These are phyloP conservation scores for Pheosia gnoma DNA, from an alignment of 2,888 invertebrate species.

Conservation along the genomic window DNA sequence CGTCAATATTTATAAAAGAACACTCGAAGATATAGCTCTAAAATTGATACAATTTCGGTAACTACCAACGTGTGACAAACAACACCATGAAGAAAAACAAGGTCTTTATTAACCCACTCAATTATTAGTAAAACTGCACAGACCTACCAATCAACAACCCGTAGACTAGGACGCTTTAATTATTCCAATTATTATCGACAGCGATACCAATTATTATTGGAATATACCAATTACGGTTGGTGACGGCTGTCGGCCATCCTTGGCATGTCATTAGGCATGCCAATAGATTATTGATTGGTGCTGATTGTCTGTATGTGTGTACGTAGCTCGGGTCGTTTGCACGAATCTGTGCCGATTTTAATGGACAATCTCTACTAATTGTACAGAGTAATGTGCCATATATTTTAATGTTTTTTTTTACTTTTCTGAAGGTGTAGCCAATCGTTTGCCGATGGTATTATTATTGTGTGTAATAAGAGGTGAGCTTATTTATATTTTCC, in stretches of 20 bases:
- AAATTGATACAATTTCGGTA: too few species aligned
- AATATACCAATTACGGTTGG: conserved; percentile 68
- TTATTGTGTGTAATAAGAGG: too few species aligned
- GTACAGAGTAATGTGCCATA: conserved; percentile 57
- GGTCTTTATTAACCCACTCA: too few species aligned
- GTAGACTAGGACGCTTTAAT: conserved; percentile 64
- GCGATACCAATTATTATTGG: conserved; percentile 67
- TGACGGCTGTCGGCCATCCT: conserved; percentile 68
- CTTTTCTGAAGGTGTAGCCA: too few species aligned
- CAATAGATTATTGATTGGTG: conserved; percentile 84
- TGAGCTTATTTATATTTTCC: too few species aligned
- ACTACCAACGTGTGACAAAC: too few species aligned
- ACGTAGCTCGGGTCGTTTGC: conserved; percentile 69
- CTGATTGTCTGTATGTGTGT: conserved; percentile 70
- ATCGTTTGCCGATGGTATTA: too few species aligned
- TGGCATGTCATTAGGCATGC: conserved; percentile 79
- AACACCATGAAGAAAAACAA: too few species aligned
- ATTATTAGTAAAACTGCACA: not conserved
- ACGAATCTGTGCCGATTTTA: conserved; percentile 77
- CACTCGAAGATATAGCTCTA: too few species aligned
- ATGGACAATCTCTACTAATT: conserved; percentile 73
- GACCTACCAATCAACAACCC: not conserved
- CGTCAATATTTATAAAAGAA: too few species aligned
- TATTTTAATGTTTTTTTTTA: too few species aligned
- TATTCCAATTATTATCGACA: conserved; percentile 71